Evolutionary conservation across 2,888 invertebrate species (phyloP), one percentile per base, ranked within the genome.

Genomic region (Phanerotoma sp.): DNA sequence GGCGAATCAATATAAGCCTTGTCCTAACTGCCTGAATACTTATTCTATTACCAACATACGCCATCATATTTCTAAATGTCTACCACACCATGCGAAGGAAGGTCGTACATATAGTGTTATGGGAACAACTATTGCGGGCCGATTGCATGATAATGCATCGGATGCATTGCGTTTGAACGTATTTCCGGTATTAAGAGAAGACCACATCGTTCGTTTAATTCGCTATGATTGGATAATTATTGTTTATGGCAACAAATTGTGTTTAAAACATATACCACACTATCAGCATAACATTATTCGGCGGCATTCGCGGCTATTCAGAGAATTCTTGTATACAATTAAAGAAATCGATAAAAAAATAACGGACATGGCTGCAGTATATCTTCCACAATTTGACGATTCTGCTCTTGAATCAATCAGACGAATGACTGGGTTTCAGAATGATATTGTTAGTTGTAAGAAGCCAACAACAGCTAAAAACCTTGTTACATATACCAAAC

Each of bases 171-270:
- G 44, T 3, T 10, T 16, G 7, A 18, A 16, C 1, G 46, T 65
- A 3, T 59, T 65, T 40, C 64, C 63, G 1, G 52, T 60, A 3
- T n/a, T 66, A 37, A 38, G 58, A 30, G 60, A 62, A 40, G 62
- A 63, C 40, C 38, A 47, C 9, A 40, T 65, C 6, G 54, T 51
- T 7, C 54, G 51, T 20, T 37, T 47, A 1, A 63, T 63, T 5
- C 53, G 60, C 20, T 65, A 62, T 41, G 63, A 62, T 50, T 44
- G 56, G 46, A 35, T 60, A 22, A 7, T 64, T 10, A 63, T 63
- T 25, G 21, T 56, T 20, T 61, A 47, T 18, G 62, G 53, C 11
- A 63, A 64, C 48, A 62, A 60, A 46, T 22, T 60, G 25, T 58
- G 58, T 15, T 15, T 18, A 5, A 64, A 64, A 40, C 59, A 61